Conservation (phyloP, 2,797 vertebrate species). For the Neosilurus mollespiculum region DNA sequence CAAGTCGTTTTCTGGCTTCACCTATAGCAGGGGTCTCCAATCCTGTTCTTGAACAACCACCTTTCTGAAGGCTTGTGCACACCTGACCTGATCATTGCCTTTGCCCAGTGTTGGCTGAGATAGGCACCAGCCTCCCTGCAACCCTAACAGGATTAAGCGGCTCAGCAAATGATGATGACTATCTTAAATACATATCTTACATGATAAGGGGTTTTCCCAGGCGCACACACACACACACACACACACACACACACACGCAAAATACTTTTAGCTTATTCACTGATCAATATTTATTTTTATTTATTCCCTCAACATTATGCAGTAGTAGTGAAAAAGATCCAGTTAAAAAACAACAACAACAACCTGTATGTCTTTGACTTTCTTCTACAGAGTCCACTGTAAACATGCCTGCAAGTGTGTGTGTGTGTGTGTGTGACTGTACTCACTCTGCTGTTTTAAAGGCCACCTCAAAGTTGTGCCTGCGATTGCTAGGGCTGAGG, state of each 20-base stretch:
- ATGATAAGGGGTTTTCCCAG: not conserved
- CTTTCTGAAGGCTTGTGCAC: too few species aligned
- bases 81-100: too few species aligned
- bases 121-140: too few species aligned
- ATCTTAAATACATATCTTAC: not conserved
- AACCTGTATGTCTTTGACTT: not conserved
- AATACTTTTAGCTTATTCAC: not conserved
- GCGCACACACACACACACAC: not conserved
- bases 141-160: too few species aligned
- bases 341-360: not conserved
- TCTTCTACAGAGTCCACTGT: not conserved
- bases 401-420: not conserved
- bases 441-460: conserved; percentile 95
- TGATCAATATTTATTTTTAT: not conserved
- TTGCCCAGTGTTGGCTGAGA: too few species aligned
- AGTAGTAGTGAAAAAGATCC: not conserved
- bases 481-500: conserved; percentile 88
- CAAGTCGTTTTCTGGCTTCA: too few species aligned
- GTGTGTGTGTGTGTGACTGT: not conserved
- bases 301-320: not conserved
- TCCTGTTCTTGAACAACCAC: too few species aligned
- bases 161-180: too few species aligned
- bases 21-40: too few species aligned
- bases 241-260: not conserved
- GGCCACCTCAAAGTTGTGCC: conserved; percentile 94